A percentile compares a stretch with the other conserved stretches of the same genome.
These are phyloP conservation scores for Ictalurus punctatus DNA, from an alignment of 2,113 vertebrate genomes.

Conservation along the genomic window DNA sequence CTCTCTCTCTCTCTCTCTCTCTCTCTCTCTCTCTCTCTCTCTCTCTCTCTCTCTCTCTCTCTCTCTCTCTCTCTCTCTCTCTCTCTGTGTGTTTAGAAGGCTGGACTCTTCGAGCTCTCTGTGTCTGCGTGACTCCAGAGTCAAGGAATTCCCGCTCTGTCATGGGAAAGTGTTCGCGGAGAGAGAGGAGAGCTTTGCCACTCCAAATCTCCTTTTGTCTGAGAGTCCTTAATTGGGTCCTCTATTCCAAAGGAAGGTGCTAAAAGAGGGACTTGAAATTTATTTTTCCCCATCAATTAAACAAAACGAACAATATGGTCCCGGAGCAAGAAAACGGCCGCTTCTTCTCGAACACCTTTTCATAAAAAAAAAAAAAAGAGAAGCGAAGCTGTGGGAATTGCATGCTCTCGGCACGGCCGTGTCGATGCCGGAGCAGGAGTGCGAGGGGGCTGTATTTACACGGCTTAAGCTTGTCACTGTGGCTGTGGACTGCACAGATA, in stretches of 20 bases:
- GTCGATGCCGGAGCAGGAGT: constrained; percentile 45
- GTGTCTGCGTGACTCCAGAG: constrained; percentile 55
- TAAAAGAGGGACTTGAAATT: constrained; percentile 57
- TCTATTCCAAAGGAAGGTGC: constrained; percentile 59
- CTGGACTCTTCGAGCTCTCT: constrained; percentile 33
- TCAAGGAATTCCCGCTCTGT: constrained; percentile 63
- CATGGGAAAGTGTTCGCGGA: constrained; percentile 62
- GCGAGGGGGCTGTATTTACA: constrained; percentile 56
- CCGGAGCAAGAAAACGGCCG: constrained; percentile 44
- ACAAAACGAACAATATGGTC: constrained; percentile 58
- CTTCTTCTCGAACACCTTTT: constrained; percentile 43
- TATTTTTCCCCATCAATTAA: constrained; percentile 54
- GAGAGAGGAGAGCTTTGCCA: constrained; percentile 53
- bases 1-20: constrained; percentile 14
- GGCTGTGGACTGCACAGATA: constrained; percentile 60
- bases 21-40: neutral
- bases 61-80: constrained; percentile 1
- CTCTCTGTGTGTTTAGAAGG: constrained; percentile 13
- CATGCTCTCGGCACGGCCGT: constrained; percentile 22
- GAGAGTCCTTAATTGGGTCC: constrained; percentile 60
- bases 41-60: neutral
- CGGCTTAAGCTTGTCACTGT: constrained; percentile 58
- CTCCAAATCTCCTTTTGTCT: constrained; percentile 63
- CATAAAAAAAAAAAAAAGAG: neutral
- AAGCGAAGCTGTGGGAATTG: constrained; percentile 49